These are phyloP conservation scores for Mesoclemmys tuberculata DNA, from an alignment of 2,113 vertebrate species.

Conservation along the genomic window DNA sequence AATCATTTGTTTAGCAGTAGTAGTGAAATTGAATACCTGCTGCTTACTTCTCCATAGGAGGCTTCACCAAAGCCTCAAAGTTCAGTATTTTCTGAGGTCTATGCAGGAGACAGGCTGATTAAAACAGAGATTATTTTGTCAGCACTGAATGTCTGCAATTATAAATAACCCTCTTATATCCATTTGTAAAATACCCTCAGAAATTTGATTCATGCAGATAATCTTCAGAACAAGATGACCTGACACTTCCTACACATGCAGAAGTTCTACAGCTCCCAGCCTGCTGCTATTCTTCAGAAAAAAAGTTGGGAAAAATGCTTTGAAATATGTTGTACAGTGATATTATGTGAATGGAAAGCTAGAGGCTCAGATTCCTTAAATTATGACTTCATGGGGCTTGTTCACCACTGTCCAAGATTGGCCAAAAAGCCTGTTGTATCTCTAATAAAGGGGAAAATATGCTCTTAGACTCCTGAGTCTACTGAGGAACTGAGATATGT, in stretches of 20 bases:
- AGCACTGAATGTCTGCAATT: slow-evolving; percentile 49
- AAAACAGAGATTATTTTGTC: slow-evolving; percentile 55
- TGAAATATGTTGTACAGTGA: not conserved
- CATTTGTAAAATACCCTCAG: slow-evolving; percentile 49
- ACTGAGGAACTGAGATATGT: not conserved
- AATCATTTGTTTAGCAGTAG: not conserved
- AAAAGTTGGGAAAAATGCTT: not conserved
- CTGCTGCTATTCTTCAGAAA: not conserved
- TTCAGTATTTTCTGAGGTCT: slow-evolving; percentile 10
- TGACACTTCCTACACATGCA: slow-evolving; percentile 39
- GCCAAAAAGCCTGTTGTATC: not conserved
- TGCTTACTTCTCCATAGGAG: slow-evolving; percentile 20
- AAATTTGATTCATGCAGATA: slow-evolving; percentile 52
- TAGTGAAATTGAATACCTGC: slow-evolving; percentile 28
- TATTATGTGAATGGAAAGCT: not conserved
- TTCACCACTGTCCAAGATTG: not conserved
- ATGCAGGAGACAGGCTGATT: slow-evolving; percentile 50
- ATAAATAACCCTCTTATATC: not conserved
- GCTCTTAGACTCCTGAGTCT: not conserved
- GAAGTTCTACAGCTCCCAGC: not conserved
- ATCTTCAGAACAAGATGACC: slow-evolving; percentile 58
- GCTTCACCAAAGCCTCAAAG: slow-evolving; percentile 19
- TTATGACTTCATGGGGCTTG: not conserved
- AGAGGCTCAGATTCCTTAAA: not conserved
- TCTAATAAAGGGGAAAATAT: not conserved